Base-by-base conservation (phyloP, 23 tunicate species). In the Botrylloides violaceus region DNA sequence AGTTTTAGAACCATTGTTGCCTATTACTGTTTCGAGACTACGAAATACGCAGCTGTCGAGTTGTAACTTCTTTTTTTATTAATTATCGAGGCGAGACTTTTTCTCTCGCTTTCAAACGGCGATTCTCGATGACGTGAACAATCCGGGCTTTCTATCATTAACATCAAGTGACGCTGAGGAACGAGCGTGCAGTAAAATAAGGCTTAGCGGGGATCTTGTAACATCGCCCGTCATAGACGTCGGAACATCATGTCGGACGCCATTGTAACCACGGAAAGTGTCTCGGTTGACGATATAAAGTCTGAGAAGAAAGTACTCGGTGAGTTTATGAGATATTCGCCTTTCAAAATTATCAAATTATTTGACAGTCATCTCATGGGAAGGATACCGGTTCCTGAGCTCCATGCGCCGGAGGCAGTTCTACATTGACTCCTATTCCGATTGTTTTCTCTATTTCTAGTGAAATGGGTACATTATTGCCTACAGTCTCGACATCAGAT, bases 281-380 rank as follows among this genome's bases (percentile, higher is more conserved):
- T 59, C 58, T 23, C 71, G 2, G 78, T 22, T 12, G 72, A 64
- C 1, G 66, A 73, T 30, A 73, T 80, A 12, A 62, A 61, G 50
- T 78, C 73, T 24, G 95, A 87, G 30, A 87, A 76, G 76, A 87
- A 80, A 64, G 95, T 87, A 47, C 71, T 87, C 36, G 94, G 94
- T 85, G 59, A 59, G 78, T 76, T 32, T n/a, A 18, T 25, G 12
- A 5, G 5, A 15, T 36, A 25, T 60, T 20, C 65, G n/a, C n/a
- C n/a, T n/a, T n/a, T n/a, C n/a, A n/a, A n/a, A n/a, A n/a, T n/a
- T n/a, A n/a, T n/a, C n/a, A n/a, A n/a, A n/a, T n/a, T n/a, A n/a
- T n/a, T n/a, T n/a, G n/a, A n/a, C n/a, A n/a, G n/a, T n/a, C n/a
- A n/a, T n/a, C n/a, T n/a, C n/a, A n/a, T n/a, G n/a, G n/a, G n/a